Evolutionary conservation across 2,113 vertebrate genomes (phyloP).

Genomic region (Danio rerio): DNA sequence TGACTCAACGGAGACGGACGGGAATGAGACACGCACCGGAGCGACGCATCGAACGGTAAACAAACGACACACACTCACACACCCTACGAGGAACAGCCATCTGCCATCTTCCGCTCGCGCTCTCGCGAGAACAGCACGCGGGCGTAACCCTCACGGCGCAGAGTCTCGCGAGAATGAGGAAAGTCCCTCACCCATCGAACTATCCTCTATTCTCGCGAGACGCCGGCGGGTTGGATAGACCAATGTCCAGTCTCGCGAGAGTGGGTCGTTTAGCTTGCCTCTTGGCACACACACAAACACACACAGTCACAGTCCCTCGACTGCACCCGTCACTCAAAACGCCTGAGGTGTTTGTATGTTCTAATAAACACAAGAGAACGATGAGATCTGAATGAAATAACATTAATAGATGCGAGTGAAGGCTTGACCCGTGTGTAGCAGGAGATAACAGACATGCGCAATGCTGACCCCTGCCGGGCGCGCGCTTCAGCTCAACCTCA

Average conservation of each 20-base stretch:
- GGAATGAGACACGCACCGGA: constrained; percentile 29
- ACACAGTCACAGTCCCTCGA: too few relatives aligned
- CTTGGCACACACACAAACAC: background rate
- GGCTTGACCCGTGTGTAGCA: too few relatives aligned
- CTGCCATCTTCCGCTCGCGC: constrained; percentile 69
- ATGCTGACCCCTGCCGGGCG: too few relatives aligned
- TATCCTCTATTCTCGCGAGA: constrained; percentile 24
- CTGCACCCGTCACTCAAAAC: background rate
- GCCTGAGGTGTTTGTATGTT: background rate
- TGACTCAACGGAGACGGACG: constrained; percentile 56
- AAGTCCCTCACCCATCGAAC: background rate
- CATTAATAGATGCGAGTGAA: too few relatives aligned
- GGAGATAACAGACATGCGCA: too few relatives aligned
- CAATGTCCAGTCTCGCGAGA: constrained; percentile 2
- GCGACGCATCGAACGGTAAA: background rate
- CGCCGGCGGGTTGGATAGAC: background rate
- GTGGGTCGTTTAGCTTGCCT: background rate
- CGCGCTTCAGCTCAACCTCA: too few relatives aligned
- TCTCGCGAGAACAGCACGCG: constrained; percentile 75
- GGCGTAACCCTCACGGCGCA: too few relatives aligned
- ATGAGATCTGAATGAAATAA: too few relatives aligned
- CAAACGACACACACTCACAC: constrained; percentile 55
- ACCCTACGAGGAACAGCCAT: constrained; percentile 60
- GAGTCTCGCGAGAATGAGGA: constrained; percentile 25
- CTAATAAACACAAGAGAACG: too few relatives aligned